These are phyloP conservation scores for Aphelenchoides avenae DNA, from an alignment of 1,140 invertebrate genomes.

Conservation along the genomic window DNA sequence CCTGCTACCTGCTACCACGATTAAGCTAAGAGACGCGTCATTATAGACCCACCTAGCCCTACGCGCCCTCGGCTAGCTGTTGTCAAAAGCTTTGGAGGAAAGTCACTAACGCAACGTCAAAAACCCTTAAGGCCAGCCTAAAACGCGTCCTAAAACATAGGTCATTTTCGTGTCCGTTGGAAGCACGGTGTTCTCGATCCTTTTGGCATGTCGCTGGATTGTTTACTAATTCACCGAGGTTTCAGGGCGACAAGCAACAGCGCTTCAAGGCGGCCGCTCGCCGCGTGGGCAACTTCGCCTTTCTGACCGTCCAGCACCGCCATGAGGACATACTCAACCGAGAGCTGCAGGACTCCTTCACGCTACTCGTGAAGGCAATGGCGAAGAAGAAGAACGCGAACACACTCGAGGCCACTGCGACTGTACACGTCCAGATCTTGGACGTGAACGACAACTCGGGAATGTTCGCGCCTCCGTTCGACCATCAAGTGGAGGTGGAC, in stretches of 20 bases:
- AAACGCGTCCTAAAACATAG: too few relatives aligned
- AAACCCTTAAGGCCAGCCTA: not conserved
- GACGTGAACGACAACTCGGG: constrained; percentile 42
- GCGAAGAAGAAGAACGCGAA: constrained; percentile 40
- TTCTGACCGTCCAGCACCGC: constrained; percentile 36
- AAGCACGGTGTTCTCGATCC: too few relatives aligned
- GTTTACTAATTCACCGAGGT: constrained; percentile 7
- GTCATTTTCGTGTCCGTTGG: too few relatives aligned
- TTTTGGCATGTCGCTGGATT: too few relatives aligned
- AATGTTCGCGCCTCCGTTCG: constrained; percentile 36
- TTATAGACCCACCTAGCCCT: too few relatives aligned
- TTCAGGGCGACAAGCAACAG: constrained; percentile 38
- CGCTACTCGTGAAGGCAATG: constrained; percentile 31
- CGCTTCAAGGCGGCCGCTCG: constrained; percentile 22
- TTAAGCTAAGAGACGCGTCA: too few relatives aligned
- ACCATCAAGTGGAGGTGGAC: constrained; percentile 36
- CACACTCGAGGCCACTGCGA: constrained; percentile 31
- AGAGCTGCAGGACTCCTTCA: constrained; percentile 39
- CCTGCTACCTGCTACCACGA: too few relatives aligned
- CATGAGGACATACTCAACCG: constrained; percentile 38
- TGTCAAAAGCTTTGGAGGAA: not conserved
- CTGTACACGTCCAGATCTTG: constrained; percentile 26
- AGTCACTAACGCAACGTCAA: not conserved
- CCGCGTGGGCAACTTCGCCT: constrained; percentile 42
- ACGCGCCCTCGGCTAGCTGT: too few relatives aligned